Conservation (phyloP, 1,140 invertebrate genomes). For the Lepidurus packardi region DNA sequence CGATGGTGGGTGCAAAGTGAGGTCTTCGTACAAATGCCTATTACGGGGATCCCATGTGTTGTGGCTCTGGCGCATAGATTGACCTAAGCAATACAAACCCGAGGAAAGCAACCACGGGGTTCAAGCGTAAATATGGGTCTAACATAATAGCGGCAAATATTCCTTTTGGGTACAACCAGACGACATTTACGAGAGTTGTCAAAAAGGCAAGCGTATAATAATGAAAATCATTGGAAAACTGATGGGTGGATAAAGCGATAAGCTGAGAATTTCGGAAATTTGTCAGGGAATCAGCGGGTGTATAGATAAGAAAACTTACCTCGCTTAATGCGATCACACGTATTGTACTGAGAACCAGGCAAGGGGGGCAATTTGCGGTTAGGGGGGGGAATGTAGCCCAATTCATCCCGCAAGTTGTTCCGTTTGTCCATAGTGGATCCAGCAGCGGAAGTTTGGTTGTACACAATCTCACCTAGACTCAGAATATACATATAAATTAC, state of each 20-base stretch:
- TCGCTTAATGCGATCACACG: conserved; percentile 85
- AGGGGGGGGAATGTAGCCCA: conserved; percentile 85
- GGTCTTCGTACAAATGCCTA: conserved; percentile 77
- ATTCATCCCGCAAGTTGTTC: conserved; percentile 70
- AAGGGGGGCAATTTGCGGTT: conserved; percentile 85
- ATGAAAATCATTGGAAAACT: neutral
- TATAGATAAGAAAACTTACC: conserved; percentile 53
- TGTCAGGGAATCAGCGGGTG: neutral
- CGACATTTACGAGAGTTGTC: conserved; percentile 22
- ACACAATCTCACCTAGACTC: conserved; percentile 73
- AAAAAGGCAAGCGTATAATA: conserved; percentile 14
- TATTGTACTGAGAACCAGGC: conserved; percentile 80
- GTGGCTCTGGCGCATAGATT: conserved; percentile 53
- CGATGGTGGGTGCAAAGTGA: conserved; percentile 54
- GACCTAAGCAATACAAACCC: conserved; percentile 46
- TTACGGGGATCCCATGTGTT: conserved; percentile 76
- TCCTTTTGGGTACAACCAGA: conserved; percentile 4
- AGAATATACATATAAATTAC: neutral
- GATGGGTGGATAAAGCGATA: neutral
- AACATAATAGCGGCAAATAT: neutral
- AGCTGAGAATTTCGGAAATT: neutral
- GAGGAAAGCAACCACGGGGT: conserved; percentile 29
- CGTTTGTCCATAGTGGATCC: conserved; percentile 76
- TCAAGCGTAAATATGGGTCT: conserved; percentile 27
- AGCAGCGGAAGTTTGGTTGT: conserved; percentile 66